These are phyloP conservation scores for Notodonta ziczac DNA, from an alignment of 2,888 invertebrate genomes.

Conservation along the genomic window DNA sequence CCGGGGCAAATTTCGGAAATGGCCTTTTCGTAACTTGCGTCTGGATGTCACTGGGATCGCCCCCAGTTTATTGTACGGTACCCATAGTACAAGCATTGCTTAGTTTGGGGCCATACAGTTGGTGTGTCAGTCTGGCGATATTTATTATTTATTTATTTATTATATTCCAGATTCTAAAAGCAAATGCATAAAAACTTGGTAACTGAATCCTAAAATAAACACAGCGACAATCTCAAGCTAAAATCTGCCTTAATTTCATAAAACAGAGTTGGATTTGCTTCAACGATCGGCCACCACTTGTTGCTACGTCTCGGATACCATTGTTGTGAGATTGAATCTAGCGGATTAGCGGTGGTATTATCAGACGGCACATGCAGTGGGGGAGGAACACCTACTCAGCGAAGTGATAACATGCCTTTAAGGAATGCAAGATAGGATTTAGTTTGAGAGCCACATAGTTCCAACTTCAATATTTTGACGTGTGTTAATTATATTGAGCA, in stretches of 20 bases:
- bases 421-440: too few relatives aligned
- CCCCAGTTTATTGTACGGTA: too few relatives aligned
- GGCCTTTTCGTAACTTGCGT: too few relatives aligned
- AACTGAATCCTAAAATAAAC: background rate
- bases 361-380: slow-evolving; percentile 25
- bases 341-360: slow-evolving; percentile 44
- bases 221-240: slow-evolving; percentile 3
- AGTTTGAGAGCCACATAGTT: too few relatives aligned
- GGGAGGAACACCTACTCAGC: slow-evolving; percentile 16
- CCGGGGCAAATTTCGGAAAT: too few relatives aligned
- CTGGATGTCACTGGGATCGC: too few relatives aligned
- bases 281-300: slow-evolving; percentile 33
- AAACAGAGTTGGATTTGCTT: slow-evolving; percentile 17
- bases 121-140: too few relatives aligned
- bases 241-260: slow-evolving; percentile 8
- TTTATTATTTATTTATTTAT: too few relatives aligned
- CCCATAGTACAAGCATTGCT: too few relatives aligned
- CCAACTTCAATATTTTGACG: too few relatives aligned
- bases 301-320: slow-evolving; percentile 35
- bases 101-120: too few relatives aligned
- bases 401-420: slow-evolving; percentile 4
- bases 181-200: slow-evolving; percentile 17
- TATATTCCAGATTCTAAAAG: slow-evolving; percentile 20
- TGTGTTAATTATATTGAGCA: too few relatives aligned
- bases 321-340: slow-evolving; percentile 47